These are phyloP conservation scores for Nowickia ferox DNA, from an alignment of 2,888 invertebrate species.

Conservation along the genomic window DNA sequence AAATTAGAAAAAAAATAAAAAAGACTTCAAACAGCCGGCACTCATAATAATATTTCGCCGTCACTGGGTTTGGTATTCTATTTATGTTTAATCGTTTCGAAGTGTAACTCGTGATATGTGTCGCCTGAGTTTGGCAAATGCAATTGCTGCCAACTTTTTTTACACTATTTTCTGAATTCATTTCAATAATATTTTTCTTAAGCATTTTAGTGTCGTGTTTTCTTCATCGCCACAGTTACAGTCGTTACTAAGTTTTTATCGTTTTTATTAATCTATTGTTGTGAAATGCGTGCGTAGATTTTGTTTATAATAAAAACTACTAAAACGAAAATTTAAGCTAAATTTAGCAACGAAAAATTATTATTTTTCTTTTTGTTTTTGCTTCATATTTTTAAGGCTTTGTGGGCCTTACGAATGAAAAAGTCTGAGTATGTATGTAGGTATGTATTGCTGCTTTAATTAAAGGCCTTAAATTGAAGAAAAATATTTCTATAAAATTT, in stretches of 20 bases:
- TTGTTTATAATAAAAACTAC: slow-evolving; percentile 48
- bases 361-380: slow-evolving; percentile 10
- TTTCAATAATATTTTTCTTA: slow-evolving; percentile 48
- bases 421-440: background rate
- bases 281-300: slow-evolving; percentile 69
- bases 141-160: slow-evolving; percentile 65
- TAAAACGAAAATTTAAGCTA: background rate
- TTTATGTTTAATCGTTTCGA: slow-evolving; percentile 47
- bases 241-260: slow-evolving; percentile 65
- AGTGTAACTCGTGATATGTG: slow-evolving; percentile 47
- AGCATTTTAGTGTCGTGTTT: slow-evolving; percentile 9
- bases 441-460: slow-evolving; percentile 38
- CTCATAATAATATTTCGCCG: slow-evolving; percentile 50
- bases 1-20: background rate
- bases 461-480: slow-evolving; percentile 39
- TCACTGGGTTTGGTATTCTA: slow-evolving; percentile 64
- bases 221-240: slow-evolving; percentile 18
- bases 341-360: slow-evolving; percentile 42
- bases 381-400: background rate
- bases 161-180: slow-evolving; percentile 63
- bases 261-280: slow-evolving; percentile 66
- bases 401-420: background rate
- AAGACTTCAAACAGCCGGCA: slow-evolving; percentile 13
- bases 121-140: slow-evolving; percentile 31
- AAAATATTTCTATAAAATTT: slow-evolving; percentile 22